These are phyloP conservation scores for Cryptoprocta ferox DNA, from an alignment of 2,797 vertebrate species.

Conservation along the genomic window DNA sequence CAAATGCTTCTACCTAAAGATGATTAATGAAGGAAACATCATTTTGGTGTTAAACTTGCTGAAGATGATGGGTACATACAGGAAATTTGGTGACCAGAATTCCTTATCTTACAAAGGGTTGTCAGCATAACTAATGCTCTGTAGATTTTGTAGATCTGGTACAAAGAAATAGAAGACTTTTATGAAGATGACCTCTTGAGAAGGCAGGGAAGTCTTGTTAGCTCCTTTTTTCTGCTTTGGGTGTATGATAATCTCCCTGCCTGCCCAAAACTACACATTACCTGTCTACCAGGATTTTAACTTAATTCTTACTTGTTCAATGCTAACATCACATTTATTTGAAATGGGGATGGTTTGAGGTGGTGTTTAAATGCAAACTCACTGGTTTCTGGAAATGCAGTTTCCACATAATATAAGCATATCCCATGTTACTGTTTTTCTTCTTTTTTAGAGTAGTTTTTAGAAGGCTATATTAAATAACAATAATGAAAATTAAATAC, in stretches of 20 bases:
- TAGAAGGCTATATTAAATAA: constrained; percentile 38
- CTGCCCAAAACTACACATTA: neutral
- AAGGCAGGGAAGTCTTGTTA: neutral
- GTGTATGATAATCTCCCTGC: neutral
- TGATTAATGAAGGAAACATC: neutral
- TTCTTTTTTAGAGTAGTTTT: constrained; percentile 18
- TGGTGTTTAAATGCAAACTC: constrained; percentile 13
- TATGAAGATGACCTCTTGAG: neutral
- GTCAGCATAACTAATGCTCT: neutral
- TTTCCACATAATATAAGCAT: neutral
- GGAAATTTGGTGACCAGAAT: neutral
- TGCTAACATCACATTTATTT: neutral
- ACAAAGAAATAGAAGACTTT: neutral
- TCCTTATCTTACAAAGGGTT: neutral
- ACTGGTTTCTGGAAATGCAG: neutral
- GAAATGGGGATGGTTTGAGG: neutral
- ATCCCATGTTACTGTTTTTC: neutral
- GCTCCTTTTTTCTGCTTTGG: neutral
- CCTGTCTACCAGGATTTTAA: neutral
- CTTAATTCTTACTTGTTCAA: neutral
- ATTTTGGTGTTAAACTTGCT: neutral
- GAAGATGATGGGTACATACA: neutral
- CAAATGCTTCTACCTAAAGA: neutral
- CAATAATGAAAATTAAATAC: constrained; percentile 55
- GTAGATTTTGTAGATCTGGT: neutral